Conservation (phyloP, 2,797 vertebrate genomes). For the Rhyacichthys aspro region DNA sequence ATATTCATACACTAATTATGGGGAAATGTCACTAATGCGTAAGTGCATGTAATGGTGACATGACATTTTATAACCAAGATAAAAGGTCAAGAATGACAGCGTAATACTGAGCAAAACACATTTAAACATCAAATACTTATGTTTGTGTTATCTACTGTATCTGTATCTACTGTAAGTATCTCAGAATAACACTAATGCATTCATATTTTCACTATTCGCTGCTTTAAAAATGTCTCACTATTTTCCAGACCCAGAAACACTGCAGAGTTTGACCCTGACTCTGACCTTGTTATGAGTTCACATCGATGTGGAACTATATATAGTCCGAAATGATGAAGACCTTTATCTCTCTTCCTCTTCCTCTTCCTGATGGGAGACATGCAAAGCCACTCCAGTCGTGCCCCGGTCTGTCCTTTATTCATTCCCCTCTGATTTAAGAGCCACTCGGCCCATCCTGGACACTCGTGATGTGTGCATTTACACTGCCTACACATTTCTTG, state of each 20-base stretch:
- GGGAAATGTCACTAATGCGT: conserved; percentile 3
- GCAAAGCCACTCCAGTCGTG: not conserved
- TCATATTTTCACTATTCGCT: no score
- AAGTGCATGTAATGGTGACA: not conserved
- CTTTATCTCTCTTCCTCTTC: not conserved
- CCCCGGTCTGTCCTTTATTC: not conserved
- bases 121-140: conserved; percentile 1
- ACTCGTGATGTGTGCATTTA: not conserved
- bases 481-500: conserved; percentile 9
- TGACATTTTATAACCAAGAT: not conserved
- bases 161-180: no score
- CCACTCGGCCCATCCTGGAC: conserved; percentile 6
- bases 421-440: conserved; percentile 9
- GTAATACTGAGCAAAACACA: not conserved
- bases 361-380: no score
- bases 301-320: not conserved
- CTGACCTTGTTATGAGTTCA: not conserved
- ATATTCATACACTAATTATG: not conserved
- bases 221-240: not conserved
- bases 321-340: not conserved
- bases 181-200: no score
- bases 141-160: no score
- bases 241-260: not conserved
- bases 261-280: not conserved
- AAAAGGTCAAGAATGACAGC: conserved; percentile 1